Percentiles rank a stretch among this genome's conserved stretches.
These are phyloP conservation scores for Sitobion miscanthi DNA, from an alignment of 1,140 invertebrate species.

Conservation along the genomic window DNA sequence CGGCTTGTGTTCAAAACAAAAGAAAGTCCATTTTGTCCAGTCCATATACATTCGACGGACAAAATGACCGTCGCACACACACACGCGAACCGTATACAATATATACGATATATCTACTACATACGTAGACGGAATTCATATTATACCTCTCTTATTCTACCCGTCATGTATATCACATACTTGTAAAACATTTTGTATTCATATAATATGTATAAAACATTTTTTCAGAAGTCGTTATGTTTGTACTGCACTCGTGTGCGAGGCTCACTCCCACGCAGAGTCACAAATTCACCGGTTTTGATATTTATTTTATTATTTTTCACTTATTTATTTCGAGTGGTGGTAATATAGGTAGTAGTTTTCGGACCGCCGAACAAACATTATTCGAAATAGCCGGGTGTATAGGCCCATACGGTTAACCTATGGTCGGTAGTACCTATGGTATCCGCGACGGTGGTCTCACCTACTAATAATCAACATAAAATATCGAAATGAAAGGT, in stretches of 20 bases:
- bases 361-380: conserved; percentile 30
- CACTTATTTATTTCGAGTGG: conserved; percentile 41
- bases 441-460: neutral
- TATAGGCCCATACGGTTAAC: neutral
- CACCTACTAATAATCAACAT: conserved; percentile 6
- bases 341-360: conserved; percentile 17
- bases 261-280: neutral
- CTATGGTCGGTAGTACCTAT: neutral
- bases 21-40: neutral
- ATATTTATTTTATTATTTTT: conserved; percentile 55
- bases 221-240: conserved; percentile 16
- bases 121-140: neutral
- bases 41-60: neutral
- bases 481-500: neutral
- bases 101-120: neutral
- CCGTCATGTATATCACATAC: neutral
- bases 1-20: neutral
- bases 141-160: neutral
- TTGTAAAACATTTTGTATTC: neutral
- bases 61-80: neutral
- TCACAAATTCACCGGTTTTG: conserved; percentile 19
- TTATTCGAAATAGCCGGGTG: neutral
- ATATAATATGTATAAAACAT: neutral
- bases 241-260: conserved; percentile 36
- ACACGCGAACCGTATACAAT: neutral